phyloP scores from a whole-genome alignment of 2,888 invertebrate species.

The Salpingus planirostris region DNA sequence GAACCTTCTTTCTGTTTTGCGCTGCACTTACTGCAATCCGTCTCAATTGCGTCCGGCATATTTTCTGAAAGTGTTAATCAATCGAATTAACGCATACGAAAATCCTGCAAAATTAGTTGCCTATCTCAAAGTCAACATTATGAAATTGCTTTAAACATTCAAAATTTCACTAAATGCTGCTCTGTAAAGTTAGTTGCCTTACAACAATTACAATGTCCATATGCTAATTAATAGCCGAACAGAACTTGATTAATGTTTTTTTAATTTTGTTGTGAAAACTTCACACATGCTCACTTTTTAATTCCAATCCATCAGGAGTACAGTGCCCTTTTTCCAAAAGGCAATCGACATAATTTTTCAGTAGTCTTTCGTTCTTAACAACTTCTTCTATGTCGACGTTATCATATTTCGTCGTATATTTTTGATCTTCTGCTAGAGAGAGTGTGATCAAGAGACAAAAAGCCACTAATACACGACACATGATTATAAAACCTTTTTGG shows the following conservation, averaged over 20 bases:
- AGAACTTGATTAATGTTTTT: too few relatives aligned
- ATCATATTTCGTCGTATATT: slow-evolving; percentile 57
- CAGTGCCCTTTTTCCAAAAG: slow-evolving; percentile 52
- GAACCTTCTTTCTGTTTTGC: slow-evolving; percentile 56
- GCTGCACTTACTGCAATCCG: slow-evolving; percentile 59
- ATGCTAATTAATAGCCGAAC: too few relatives aligned
- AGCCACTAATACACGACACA: too few relatives aligned
- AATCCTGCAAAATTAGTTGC: not conserved
- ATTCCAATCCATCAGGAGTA: slow-evolving; percentile 54
- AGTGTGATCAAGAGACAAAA: too few relatives aligned
- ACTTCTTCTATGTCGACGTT: slow-evolving; percentile 57
- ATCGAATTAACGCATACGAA: not conserved
- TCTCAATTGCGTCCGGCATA: slow-evolving; percentile 60
- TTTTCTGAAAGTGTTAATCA: slow-evolving; percentile 1
- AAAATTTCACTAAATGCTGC: not conserved
- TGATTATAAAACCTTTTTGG: too few relatives aligned
- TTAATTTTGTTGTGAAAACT: too few relatives aligned
- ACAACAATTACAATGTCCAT: too few relatives aligned
- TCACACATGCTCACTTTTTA: slow-evolving; percentile 38
- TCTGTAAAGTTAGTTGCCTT: too few relatives aligned
- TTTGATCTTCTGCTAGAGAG: too few relatives aligned
- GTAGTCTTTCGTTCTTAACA: slow-evolving; percentile 51
- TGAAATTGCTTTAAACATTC: not conserved
- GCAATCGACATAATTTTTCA: slow-evolving; percentile 58
- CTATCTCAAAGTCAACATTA: not conserved